Conservation (phyloP, 2,113 vertebrate genomes). For the Mustela lutreola region DNA sequence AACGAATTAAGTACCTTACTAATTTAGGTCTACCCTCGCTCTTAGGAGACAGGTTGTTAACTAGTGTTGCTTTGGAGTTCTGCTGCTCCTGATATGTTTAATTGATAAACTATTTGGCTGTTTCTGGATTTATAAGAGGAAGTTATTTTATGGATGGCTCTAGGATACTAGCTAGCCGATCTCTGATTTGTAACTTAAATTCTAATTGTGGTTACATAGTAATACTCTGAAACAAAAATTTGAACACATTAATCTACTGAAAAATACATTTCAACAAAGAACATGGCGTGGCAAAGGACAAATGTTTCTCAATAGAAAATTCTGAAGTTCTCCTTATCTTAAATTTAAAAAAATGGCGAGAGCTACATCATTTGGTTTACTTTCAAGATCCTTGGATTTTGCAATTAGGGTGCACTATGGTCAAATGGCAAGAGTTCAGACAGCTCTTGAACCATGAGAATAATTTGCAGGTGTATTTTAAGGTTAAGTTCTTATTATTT, state of each 20-base stretch:
- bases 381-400: background rate
- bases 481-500: background rate
- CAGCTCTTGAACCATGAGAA: background rate
- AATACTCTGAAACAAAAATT: slow-evolving; percentile 48
- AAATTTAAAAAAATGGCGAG: background rate
- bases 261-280: slow-evolving; percentile 60
- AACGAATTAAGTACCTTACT: background rate
- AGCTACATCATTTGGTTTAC: background rate
- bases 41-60: background rate
- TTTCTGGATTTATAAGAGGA: slow-evolving; percentile 69
- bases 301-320: background rate
- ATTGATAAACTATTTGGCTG: background rate
- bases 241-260: slow-evolving; percentile 33
- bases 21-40: background rate
- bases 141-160: slow-evolving; percentile 43
- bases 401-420: background rate
- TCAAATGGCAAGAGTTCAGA: background rate
- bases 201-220: slow-evolving; percentile 56
- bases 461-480: background rate
- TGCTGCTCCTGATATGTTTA: background rate
- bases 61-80: background rate
- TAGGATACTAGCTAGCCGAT: slow-evolving; percentile 56
- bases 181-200: slow-evolving; percentile 35
- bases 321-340: background rate
- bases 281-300: background rate